These are phyloP conservation scores for Dryococelus australis DNA, from an alignment of 2,888 invertebrate species.

Conservation along the genomic window DNA sequence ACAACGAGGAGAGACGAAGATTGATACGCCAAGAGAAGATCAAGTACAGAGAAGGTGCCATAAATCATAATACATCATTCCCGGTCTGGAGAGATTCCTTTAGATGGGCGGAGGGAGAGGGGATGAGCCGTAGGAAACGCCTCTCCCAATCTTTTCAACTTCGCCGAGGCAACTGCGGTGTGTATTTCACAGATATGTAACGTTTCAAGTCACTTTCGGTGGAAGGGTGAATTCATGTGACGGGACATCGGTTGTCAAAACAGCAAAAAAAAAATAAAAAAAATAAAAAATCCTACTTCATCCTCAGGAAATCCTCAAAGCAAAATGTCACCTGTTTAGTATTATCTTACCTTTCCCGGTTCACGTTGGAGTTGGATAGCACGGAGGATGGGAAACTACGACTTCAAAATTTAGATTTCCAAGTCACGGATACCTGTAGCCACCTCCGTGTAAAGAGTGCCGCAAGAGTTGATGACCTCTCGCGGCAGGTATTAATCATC, in stretches of 20 bases:
- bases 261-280: no score
- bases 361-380: not conserved
- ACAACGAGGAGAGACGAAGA: not conserved
- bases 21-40: not conserved
- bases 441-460: not conserved
- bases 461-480: not conserved
- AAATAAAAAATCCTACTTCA: no score
- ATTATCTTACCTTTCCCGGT: not conserved
- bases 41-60: not conserved
- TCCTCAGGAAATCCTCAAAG: no score
- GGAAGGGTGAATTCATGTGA: not conserved
- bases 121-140: not conserved
- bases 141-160: not conserved
- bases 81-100: not conserved
- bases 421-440: not conserved
- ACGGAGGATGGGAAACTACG: no score
- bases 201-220: not conserved
- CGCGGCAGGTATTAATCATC: not conserved
- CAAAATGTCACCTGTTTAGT: not conserved
- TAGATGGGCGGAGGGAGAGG: not conserved
- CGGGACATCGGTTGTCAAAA: not conserved
- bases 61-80: constrained; percentile 16
- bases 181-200: not conserved
- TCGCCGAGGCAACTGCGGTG: not conserved
- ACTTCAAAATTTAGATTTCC: not conserved